Base-by-base conservation (phyloP, 2,888 invertebrate species). In the Caenorhabditis uteleia region DNA sequence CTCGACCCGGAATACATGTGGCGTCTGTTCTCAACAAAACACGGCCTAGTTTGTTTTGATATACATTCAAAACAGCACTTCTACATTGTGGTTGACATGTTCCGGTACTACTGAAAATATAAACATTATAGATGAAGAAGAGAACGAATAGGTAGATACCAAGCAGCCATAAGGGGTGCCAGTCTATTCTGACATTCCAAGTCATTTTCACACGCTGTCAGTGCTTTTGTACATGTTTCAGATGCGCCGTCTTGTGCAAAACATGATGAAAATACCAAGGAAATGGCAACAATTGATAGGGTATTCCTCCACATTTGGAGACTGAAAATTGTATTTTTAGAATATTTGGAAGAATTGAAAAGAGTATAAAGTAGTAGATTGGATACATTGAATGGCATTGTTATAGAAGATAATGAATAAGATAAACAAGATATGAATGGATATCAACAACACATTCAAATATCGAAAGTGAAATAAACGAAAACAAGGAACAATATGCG, bases 51-150 rank as follows among this genome's bases (percentile, higher is more conserved):
- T 77, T 72, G 43, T 79, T 82, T 50, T 82, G 82, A 53, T 80
- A 82, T 34, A 82, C 69, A 43, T 82, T 83, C 48, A 82, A 49
- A 3, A 80, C 81, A 18, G 82, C 79, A 39, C 67, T 74, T 33
- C 80, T 50, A 46, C 82, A 82, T 50, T 82, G 82, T 8, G 79
- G 78, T 40, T 82, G 80, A 50, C 82, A 82, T 0, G 80, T 82
- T 44, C 75, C 75, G 7, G 79, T 82, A 34, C 74, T 74, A 49
- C 82, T 82, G 62, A 26, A 80, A 77, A 43, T 18, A 18, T 12
- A 20, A 21, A 6, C 16, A 45, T 39, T 16, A 38, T 49, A 26
- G 47, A 12, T 7, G 36, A 40, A 18, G 27, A 47, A 16, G 4
- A 25, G 18, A 25, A 57, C 25, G 40, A 10, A 34, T 25, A 14